Percentiles rank a stretch among this genome's conserved stretches.
phyloP scores from a whole-genome alignment of 1,140 invertebrate genomes.

The Drosophila paulistorum region DNA sequence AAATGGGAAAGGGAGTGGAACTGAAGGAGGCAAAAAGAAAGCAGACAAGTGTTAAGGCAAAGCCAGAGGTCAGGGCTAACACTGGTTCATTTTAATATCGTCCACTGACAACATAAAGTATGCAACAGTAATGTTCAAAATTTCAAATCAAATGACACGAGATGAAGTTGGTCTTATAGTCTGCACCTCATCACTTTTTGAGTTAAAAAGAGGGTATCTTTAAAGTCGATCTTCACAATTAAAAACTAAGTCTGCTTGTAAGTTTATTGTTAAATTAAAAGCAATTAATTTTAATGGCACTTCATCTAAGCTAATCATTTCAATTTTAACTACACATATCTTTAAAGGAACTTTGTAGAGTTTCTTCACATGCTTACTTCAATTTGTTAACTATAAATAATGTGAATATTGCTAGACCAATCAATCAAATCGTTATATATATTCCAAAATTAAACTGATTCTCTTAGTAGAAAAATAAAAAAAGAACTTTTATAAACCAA shows the following conservation, averaged over 20 bases:
- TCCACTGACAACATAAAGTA: too few species aligned
- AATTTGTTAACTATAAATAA: too few species aligned
- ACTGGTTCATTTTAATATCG: background rate
- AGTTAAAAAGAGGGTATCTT: background rate
- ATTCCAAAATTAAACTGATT: too few species aligned
- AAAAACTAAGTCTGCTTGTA: background rate
- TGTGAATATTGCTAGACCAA: too few species aligned
- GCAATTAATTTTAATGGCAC: conserved; percentile 35
- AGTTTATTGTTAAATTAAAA: conserved; percentile 5
- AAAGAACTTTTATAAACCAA: too few species aligned
- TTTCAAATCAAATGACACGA: background rate
- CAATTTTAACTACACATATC: conserved; percentile 6
- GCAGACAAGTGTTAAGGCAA: background rate
- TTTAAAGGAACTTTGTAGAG: background rate
- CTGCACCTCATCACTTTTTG: too few species aligned
- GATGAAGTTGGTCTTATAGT: too few species aligned
- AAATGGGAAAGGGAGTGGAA: background rate
- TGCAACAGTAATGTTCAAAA: background rate
- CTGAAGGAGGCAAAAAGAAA: background rate
- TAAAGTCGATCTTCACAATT: background rate
- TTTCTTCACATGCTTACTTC: background rate
- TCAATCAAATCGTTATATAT: too few species aligned
- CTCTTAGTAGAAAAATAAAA: too few species aligned
- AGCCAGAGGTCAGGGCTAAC: conserved; percentile 4
- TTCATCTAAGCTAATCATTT: conserved; percentile 5